Percentiles rank a stretch among this genome's conserved stretches.
Evolutionary conservation across 2,888 invertebrate species (phyloP).

Genomic region (Pollenia amentaria): DNA sequence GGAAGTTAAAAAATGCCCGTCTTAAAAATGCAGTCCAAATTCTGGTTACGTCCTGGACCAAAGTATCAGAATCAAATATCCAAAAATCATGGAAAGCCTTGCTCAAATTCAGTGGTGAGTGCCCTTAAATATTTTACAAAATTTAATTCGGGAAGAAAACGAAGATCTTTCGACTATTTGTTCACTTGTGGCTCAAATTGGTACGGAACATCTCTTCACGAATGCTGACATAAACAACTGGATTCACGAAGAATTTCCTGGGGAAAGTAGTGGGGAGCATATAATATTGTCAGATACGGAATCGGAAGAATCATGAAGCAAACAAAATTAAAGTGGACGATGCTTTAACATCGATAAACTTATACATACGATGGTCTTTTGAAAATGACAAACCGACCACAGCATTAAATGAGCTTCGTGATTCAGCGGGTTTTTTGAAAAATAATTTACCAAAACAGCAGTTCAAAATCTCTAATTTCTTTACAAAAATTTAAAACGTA

Average conservation of each 20-base stretch:
- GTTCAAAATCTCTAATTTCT: not conserved
- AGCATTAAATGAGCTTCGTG: no score
- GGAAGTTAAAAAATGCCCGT: not conserved
- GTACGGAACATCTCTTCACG: constrained; percentile 26
- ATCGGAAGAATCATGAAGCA: not conserved
- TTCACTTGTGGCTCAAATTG: constrained; percentile 37
- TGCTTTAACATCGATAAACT: no score
- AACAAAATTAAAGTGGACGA: no score
- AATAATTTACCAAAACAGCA: not conserved
- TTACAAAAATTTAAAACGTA: not conserved
- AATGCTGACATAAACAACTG: constrained; percentile 32
- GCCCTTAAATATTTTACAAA: no score
- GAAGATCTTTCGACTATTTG: constrained; percentile 30
- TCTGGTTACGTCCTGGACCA: not conserved
- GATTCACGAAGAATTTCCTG: not conserved
- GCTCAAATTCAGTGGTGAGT: not conserved
- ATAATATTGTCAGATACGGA: not conserved
- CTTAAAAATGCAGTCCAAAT: not conserved
- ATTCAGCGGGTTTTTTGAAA: no score
- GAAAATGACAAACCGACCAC: no score
- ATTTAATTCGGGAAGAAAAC: constrained; percentile 15
- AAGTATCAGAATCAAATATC: not conserved
- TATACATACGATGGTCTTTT: no score
- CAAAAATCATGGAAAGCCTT: not conserved
- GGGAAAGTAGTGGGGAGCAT: not conserved